A percentile compares a stretch with the other conserved stretches of the same genome.
Conservation (phyloP, 2,797 vertebrate species). For the Synaphobranchus kaupii region DNA sequence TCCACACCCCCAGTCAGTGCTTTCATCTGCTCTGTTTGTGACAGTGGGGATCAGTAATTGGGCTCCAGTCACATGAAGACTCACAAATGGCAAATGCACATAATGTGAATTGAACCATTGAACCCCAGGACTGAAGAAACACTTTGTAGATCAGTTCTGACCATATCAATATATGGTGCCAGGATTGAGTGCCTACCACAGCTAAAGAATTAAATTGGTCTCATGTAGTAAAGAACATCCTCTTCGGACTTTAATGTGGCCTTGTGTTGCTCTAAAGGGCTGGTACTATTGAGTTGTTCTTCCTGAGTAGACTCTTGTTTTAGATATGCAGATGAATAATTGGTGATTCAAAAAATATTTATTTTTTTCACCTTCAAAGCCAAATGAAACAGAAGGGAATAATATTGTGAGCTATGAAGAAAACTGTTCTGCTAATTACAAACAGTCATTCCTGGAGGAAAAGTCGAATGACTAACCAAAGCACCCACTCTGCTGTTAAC, state of each 20-base stretch:
- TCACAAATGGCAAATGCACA: too few relatives aligned
- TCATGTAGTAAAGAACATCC: not conserved
- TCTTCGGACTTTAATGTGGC: not conserved
- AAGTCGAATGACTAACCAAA: not conserved
- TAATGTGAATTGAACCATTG: not conserved
- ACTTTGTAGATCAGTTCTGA: not conserved
- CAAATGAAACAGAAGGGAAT: constrained; percentile 19
- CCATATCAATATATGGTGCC: not conserved
- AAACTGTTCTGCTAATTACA: constrained; percentile 25
- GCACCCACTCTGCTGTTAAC: not conserved
- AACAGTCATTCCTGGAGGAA: constrained; percentile 20
- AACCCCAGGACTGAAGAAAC: not conserved
- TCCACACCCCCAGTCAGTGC: too few relatives aligned
- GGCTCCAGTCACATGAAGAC: too few relatives aligned
- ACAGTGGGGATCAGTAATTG: too few relatives aligned
- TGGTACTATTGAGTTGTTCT: not conserved
- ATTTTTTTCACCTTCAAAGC: constrained; percentile 35
- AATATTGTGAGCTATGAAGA: not conserved
- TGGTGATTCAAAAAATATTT: not conserved
- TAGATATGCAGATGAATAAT: constrained; percentile 10
- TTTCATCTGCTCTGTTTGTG: too few relatives aligned
- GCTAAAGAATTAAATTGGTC: not conserved
- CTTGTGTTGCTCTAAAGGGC: not conserved
- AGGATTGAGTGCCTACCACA: too few relatives aligned
- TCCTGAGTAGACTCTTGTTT: not conserved